Evolutionary conservation across 1,140 invertebrate species (phyloP), one percentile per base, ranked within the genome.

Genomic region (Pseudomyrmex gracilis): DNA sequence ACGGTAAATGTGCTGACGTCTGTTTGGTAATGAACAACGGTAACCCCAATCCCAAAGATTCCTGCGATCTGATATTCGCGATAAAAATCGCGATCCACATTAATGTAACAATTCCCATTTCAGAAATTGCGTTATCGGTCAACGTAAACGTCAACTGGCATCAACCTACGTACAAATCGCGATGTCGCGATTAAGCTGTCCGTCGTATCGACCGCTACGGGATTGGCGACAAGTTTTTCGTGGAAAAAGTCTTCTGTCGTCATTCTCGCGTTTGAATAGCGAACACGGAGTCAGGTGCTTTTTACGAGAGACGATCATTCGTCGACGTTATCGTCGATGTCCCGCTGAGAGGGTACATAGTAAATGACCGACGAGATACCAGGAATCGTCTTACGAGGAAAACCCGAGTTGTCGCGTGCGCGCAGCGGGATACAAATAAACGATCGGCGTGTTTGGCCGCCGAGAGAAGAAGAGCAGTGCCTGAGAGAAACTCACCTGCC

Each of bases 401-500:
- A 24, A 7, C 2, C 1, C 15, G 34, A 51, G n/a, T 2, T 15
- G 9, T 45, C 55, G 17, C 43, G 70, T 58, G n/a, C 68, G 53
- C 24, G 58, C 12, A 45, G 64, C 17, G 15, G 10, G 51, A 20
- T 47, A 73, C 57, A 73, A 84, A 63, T 84, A 77, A 87, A 84
- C 22, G 70, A 82, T 73, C 63, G 51, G 43, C 2, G 49, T 17
- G 13, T 17, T 68, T 43, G 49, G 24, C 51, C 45, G 45, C 5
- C 55, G 57, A 85, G 64, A 61, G 58, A 73, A 68, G 60, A 71
- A 63, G 61, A 61, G 74, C 64, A 82, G 63, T 47, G 70, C 83
- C 90, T 90, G 89, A 92, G 67, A 67, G 60, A 66, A 55, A 89
- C 92, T 93, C 90, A 93, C 93, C 93, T 91, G 92, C 91, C 84